These are phyloP conservation scores for Fratercula arctica DNA, from an alignment of 2,797 vertebrate species.

Conservation along the genomic window DNA sequence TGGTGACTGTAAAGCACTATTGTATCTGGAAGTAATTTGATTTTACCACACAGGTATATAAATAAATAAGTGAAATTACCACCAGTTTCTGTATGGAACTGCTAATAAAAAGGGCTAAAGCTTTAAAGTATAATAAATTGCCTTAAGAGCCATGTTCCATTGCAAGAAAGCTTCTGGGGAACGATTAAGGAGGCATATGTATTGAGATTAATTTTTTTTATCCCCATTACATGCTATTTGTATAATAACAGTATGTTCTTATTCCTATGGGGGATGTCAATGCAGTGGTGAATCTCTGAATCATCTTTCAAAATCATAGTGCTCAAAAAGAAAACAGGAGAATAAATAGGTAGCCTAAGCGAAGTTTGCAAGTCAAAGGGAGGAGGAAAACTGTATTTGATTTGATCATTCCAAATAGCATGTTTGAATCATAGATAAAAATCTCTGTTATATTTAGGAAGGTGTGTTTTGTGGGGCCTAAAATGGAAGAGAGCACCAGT, in stretches of 20 bases:
- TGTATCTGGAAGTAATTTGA: conserved; percentile 6
- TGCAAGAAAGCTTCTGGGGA: neutral
- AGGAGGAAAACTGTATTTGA: neutral
- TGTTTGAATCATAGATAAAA: neutral
- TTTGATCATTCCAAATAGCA: neutral
- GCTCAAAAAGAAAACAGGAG: neutral
- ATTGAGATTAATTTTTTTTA: neutral
- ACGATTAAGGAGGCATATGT: neutral
- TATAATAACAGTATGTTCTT: neutral
- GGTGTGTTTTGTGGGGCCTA: neutral
- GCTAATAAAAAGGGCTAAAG: neutral
- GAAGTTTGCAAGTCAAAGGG: neutral
- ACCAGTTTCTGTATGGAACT: neutral
- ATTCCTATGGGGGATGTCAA: neutral
- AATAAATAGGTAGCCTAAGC: neutral
- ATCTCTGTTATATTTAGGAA: neutral
- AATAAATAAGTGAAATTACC: neutral
- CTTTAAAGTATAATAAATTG: neutral
- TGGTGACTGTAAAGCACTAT: neutral
- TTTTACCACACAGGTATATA: neutral
- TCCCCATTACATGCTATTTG: neutral
- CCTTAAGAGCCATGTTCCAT: neutral
- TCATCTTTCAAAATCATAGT: neutral
- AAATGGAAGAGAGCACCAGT: neutral
- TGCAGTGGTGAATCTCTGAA: neutral